Base-by-base conservation (phyloP, 2,888 invertebrate species). In the Melinaea marsaeus region DNA sequence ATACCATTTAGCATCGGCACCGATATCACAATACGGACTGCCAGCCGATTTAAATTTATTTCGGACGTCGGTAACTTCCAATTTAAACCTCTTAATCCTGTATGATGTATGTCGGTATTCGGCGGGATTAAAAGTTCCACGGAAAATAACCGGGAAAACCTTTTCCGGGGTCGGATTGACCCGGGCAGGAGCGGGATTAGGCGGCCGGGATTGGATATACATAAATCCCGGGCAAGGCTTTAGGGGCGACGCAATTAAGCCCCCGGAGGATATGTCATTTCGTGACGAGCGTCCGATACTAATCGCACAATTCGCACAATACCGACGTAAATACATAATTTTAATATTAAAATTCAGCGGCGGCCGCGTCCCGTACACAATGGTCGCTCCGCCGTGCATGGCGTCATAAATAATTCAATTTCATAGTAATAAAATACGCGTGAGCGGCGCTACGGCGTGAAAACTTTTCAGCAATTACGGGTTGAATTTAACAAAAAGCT, bases 71-170 rank as follows among this genome's bases (percentile, higher is more conserved):
- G 90, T 90, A 90, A 90, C 90, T 90, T 90, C 90, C 90, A 90
- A 90, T 90, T 90, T 90, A 90, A 90, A 90, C 90, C 90, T 90
- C 90, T 90, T 90, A 90, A 90, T 90, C 90, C 90, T 84, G 86
- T 89, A 90, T 90, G 90, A 90, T 90, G 89, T 89, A 90, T 90
- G 88, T 88, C 86, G 90, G 90, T 90, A 90, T 90, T 90, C 89
- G 85, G 86, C 83, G 75, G 90, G 90, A 90, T 90, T 90, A 90
- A 90, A 90, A 90, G 90, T 90, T 90, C 88, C 86, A 86, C 87
- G 90, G 90, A 90, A 90, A 90, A 90, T 90, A 90, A 90, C 89
- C 90, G 87, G 90, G 89, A 87, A 90, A 90, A 90, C 88, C 89
- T 89, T 90, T 88, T 88, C 89, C 90, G 86, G 89, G 89, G 87